phyloP scores from a whole-genome alignment of 2,113 vertebrate genomes.

The Tautogolabrus adspersus region DNA sequence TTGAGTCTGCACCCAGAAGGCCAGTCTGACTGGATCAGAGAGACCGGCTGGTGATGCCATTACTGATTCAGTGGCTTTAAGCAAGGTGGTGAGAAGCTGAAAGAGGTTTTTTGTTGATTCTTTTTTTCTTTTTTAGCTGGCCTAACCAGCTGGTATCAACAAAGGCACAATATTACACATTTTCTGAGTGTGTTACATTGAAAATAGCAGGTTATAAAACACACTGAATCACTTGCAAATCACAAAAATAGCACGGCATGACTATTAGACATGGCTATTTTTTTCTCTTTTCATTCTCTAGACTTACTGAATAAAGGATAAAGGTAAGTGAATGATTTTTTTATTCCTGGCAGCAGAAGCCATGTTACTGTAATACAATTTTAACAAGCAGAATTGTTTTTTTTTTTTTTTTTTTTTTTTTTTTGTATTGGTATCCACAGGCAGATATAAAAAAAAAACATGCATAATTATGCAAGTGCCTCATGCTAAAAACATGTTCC shows the following conservation, averaged over 20 bases:
- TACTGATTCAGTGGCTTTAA: conserved; percentile 34
- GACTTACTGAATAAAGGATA: conserved; percentile 21
- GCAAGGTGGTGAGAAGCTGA: conserved; percentile 9
- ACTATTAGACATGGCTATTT: conserved; percentile 49
- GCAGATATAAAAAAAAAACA: background rate
- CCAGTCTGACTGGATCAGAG: background rate
- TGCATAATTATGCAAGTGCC: background rate
- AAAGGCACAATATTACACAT: conserved; percentile 29
- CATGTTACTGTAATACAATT: background rate
- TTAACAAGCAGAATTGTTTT: background rate
- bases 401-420: background rate
- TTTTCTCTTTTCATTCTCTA: conserved; percentile 21
- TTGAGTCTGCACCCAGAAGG: conserved; percentile 19
- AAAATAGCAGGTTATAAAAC: conserved; percentile 66
- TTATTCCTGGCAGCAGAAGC: conserved; percentile 14
- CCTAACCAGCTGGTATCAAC: conserved; percentile 25
- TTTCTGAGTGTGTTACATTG: conserved; percentile 31
- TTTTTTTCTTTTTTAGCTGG: conserved; percentile 6
- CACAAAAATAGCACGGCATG: conserved; percentile 59
- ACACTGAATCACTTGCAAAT: conserved; percentile 54
- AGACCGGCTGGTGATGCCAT: background rate
- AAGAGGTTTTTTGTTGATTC: conserved; percentile 19
- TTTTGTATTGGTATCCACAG: conserved; percentile 1
- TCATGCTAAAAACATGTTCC: background rate
- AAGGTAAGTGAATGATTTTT: conserved; percentile 18